These are phyloP conservation scores for Harpalus rubripes DNA, from an alignment of 2,888 invertebrate species.

Conservation along the genomic window DNA sequence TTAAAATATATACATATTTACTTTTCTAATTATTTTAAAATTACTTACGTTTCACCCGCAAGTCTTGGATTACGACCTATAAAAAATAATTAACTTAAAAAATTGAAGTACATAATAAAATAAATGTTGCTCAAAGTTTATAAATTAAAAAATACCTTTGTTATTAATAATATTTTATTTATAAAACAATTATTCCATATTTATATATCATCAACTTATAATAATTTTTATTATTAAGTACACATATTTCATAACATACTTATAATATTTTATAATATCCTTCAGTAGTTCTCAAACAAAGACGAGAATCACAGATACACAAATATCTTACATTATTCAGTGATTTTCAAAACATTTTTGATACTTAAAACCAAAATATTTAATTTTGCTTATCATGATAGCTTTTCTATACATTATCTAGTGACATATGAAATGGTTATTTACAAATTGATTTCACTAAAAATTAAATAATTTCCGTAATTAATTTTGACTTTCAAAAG, in stretches of 20 bases:
- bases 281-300: slow-evolving; percentile 65
- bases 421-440: slow-evolving; percentile 59
- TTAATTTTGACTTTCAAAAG: slow-evolving; percentile 47
- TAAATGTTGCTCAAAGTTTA: slow-evolving; percentile 46
- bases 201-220: slow-evolving; percentile 73
- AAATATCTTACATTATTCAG: slow-evolving; percentile 59
- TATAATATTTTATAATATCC: slow-evolving; percentile 69
- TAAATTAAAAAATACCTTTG: neutral
- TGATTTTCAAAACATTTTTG: slow-evolving; percentile 48
- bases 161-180: slow-evolving; percentile 73
- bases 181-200: slow-evolving; percentile 76
- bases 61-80: slow-evolving; percentile 55
- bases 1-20: too few relatives aligned
- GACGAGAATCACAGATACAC: slow-evolving; percentile 64
- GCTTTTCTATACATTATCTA: slow-evolving; percentile 58
- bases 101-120: neutral
- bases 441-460: slow-evolving; percentile 52
- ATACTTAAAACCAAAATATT: slow-evolving; percentile 30
- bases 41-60: slow-evolving; percentile 64
- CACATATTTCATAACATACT: slow-evolving; percentile 74
- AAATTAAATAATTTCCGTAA: slow-evolving; percentile 31
- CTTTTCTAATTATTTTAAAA: neutral
- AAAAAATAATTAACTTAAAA: slow-evolving; percentile 29
- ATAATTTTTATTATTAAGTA: slow-evolving; percentile 73
- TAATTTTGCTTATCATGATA: slow-evolving; percentile 49